Evolutionary conservation across 2,888 invertebrate genomes (phyloP).

Genomic region (Acleris literana): DNA sequence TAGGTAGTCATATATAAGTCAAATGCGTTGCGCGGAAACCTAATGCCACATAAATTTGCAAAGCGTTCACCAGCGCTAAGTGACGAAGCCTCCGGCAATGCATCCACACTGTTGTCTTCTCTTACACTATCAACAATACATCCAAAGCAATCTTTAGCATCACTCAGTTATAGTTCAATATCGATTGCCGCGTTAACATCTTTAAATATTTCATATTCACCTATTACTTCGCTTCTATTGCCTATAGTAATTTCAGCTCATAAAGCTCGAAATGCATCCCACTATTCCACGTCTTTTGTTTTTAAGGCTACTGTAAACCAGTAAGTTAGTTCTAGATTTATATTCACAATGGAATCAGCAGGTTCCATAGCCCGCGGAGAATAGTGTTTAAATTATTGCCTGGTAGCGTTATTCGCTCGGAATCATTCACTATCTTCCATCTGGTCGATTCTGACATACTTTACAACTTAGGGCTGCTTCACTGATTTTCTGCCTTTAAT

Average conservation of each 20-base stretch:
- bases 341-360: constrained; percentile 66
- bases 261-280: constrained; percentile 54
- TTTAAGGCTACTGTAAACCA: constrained; percentile 54
- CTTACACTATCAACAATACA: constrained; percentile 37
- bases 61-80: constrained; percentile 55
- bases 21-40: constrained; percentile 57
- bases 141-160: constrained; percentile 5
- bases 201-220: constrained; percentile 46
- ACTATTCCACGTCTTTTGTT: constrained; percentile 51
- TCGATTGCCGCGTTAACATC: constrained; percentile 36
- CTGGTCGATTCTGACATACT: constrained; percentile 67
- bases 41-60: constrained; percentile 60
- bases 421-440: constrained; percentile 73
- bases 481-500: constrained; percentile 63
- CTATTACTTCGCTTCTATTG: constrained; percentile 51
- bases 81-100: constrained; percentile 54
- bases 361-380: constrained; percentile 62
- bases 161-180: constrained; percentile 40
- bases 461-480: constrained; percentile 64
- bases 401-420: constrained; percentile 64
- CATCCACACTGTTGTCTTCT: constrained; percentile 51
- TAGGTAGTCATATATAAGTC: constrained; percentile 51
- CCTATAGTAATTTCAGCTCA: constrained; percentile 48
- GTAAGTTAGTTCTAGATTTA: constrained; percentile 64
- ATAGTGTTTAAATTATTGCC: constrained; percentile 62